Evolutionary conservation across 2,888 invertebrate species (phyloP), one percentile per base, ranked within the genome.

Genomic region (Oscheius sp.): DNA sequence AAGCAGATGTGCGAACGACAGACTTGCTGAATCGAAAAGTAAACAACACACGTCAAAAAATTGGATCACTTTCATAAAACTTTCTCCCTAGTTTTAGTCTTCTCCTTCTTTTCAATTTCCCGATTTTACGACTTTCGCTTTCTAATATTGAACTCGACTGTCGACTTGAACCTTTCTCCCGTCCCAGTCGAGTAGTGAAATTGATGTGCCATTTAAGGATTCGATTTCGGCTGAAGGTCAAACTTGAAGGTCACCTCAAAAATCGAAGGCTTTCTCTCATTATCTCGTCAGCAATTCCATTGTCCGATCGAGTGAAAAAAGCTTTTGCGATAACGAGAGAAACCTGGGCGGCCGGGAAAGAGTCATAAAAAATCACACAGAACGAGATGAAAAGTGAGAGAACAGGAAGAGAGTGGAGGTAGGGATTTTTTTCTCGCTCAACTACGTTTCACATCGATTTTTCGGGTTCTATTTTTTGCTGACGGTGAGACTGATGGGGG

Each of bases 1-100:
- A 61, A 61, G 61, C 61, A 61, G 61, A 61, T 61, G 61, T 45
- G 61, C 61, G 61, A 45, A 61, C 20, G 42, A 61, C 17, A 42
- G 45, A 61, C 61, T 61, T 17, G 61, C n/a, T 27, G 61, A 42
- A 55, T 55, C 34, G 55, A 55, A 55, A 55, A 34, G 55, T 34
- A n/a, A 55, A 55, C 23, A 55, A 23, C 23, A n/a, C 34, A 37
- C 55, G 55, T 55, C 55, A 55, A n/a, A n/a, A n/a, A n/a, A n/a
- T n/a, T n/a, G n/a, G n/a, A n/a, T n/a, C n/a, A n/a, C n/a, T n/a
- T n/a, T n/a, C n/a, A n/a, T n/a, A n/a, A n/a, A n/a, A n/a, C n/a
- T n/a, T n/a, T n/a, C n/a, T n/a, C n/a, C n/a, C n/a, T n/a, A n/a
- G n/a, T n/a, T n/a, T n/a, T n/a, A n/a, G n/a, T n/a, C n/a, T n/a